Evolutionary conservation across 2,797 vertebrate genomes (phyloP).

Genomic region (Enteromius treurensis): DNA sequence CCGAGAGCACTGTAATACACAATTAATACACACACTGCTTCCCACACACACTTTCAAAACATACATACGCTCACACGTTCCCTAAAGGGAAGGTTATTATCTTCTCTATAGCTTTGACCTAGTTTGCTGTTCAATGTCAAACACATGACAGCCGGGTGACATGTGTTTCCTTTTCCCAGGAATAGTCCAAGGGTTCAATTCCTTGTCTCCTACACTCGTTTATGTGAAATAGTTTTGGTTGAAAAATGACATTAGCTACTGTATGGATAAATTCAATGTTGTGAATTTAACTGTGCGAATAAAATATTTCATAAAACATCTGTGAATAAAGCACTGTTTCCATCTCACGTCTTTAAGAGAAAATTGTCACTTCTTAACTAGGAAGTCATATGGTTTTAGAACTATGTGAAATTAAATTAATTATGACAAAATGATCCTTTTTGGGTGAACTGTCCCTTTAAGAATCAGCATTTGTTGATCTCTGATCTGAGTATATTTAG

Average conservation of each 20-base stretch:
- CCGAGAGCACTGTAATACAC: slow-evolving; percentile 5
- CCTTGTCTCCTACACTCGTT: background rate
- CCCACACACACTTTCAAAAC: slow-evolving; percentile 10
- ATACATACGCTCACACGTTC: background rate
- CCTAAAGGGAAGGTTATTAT: slow-evolving; percentile 32
- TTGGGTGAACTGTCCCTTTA: background rate
- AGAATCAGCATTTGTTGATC: background rate
- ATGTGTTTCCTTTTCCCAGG: background rate
- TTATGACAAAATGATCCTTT: background rate
- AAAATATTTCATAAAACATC: background rate
- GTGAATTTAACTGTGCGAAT: background rate
- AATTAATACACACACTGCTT: slow-evolving; percentile 9
- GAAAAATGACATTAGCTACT: background rate
- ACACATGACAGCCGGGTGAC: slow-evolving; percentile 4
- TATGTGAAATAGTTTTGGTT: background rate
- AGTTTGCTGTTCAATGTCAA: slow-evolving; percentile 27
- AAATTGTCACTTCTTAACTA: background rate
- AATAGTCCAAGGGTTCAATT: background rate
- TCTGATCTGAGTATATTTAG: background rate
- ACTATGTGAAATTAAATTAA: background rate
- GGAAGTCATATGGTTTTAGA: background rate
- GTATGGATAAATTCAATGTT: background rate
- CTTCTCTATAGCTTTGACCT: slow-evolving; percentile 20
- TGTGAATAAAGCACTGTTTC: background rate
- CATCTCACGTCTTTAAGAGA: background rate